Percentiles rank a stretch among this genome's conserved stretches.
Conservation (phyloP, 2,113 vertebrate genomes). For the Melanostigma gelatinosum region DNA sequence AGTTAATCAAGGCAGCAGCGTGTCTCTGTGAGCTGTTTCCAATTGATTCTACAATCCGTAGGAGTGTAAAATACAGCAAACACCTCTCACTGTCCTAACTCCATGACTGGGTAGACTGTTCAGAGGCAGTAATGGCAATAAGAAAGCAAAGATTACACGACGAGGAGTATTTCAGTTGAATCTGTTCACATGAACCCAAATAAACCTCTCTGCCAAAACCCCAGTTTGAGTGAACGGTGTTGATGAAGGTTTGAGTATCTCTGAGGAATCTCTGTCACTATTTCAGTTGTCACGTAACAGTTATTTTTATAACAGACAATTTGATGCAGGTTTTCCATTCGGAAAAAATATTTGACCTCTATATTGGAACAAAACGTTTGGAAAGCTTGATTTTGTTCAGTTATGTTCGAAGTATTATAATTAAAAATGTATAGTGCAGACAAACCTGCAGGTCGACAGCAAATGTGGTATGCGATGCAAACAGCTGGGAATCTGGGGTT, state of each 20-base stretch:
- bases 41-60: slow-evolving; percentile 20
- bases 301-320: background rate
- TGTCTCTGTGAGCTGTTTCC: slow-evolving; percentile 18
- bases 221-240: background rate
- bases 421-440: background rate
- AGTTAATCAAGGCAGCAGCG: slow-evolving; percentile 8
- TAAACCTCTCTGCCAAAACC: background rate
- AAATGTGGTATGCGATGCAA: background rate
- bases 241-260: background rate
- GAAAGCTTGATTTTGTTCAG: background rate
- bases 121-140: background rate
- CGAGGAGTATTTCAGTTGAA: background rate
- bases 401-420: background rate
- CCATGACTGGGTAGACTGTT: background rate
- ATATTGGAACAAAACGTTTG: background rate
- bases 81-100: background rate
- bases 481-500: background rate
- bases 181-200: slow-evolving; percentile 3
- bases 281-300: background rate
- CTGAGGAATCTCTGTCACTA: background rate
- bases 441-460: background rate
- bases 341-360: background rate
- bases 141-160: slow-evolving; percentile 1
- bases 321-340: background rate
- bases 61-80: background rate